Evolutionary conservation across 2,113 vertebrate genomes (phyloP).

Genomic region (Nettapus auritus): DNA sequence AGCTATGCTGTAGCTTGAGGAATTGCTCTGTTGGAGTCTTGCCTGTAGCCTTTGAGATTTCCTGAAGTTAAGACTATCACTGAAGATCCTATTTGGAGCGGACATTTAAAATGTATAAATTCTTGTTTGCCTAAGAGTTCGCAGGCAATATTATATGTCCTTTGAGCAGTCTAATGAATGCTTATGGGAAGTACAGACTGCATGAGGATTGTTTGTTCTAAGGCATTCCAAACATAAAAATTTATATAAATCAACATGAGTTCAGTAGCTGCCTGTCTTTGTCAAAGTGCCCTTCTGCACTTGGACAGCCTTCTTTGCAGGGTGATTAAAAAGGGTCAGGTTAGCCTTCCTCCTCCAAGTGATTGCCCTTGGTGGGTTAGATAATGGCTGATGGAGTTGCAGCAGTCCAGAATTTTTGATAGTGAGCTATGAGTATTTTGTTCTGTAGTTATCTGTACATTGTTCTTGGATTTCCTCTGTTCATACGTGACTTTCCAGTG

Average conservation of each 20-base stretch:
- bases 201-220: neutral
- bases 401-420: neutral
- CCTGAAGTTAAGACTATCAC: neutral
- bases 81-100: neutral
- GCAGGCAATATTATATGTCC: neutral
- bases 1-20: neutral
- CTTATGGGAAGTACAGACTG: neutral
- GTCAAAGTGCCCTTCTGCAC: neutral
- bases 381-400: neutral
- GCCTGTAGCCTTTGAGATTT: neutral
- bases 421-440: neutral
- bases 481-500: neutral
- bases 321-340: neutral
- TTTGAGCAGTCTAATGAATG: neutral
- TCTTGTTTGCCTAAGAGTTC: neutral
- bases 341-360: neutral
- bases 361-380: neutral
- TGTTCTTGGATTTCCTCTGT: neutral
- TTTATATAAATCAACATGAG: neutral
- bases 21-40: neutral
- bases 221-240: neutral
- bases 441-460: neutral
- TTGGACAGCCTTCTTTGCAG: neutral
- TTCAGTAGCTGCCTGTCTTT: neutral
- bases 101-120: neutral